Percentiles rank a stretch among this genome's conserved stretches.
phyloP scores from a whole-genome alignment of 2,797 vertebrate genomes.

The Enteromius fasciolatus region DNA sequence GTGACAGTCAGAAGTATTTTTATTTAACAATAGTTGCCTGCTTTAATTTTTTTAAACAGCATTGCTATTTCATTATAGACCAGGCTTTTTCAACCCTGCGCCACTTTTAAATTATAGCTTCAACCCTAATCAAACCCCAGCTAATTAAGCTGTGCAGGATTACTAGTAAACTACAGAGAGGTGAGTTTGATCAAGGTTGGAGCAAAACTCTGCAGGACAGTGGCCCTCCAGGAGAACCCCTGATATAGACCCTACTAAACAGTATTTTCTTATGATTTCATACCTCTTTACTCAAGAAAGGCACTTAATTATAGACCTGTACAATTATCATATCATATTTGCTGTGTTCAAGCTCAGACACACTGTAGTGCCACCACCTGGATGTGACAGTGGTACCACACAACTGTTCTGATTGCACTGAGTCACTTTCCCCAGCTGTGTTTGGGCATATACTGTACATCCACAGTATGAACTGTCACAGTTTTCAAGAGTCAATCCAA shows the following conservation, averaged over 20 bases:
- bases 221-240: too few relatives aligned
- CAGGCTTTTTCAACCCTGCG: too few relatives aligned
- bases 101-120: too few relatives aligned
- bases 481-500: not conserved
- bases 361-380: slow-evolving; percentile 44
- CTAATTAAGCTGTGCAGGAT: too few relatives aligned
- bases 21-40: not conserved
- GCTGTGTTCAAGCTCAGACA: not conserved
- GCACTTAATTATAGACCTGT: slow-evolving; percentile 1
- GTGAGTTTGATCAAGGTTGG: too few relatives aligned
- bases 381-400: slow-evolving; percentile 24
- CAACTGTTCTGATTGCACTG: not conserved
- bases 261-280: slow-evolving; percentile 3
- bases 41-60: not conserved
- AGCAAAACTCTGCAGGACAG: too few relatives aligned
- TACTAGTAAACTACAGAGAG: too few relatives aligned
- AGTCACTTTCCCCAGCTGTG: not conserved
- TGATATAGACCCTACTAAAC: not conserved
- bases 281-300: not conserved
- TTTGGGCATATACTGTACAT: not conserved
- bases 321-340: not conserved
- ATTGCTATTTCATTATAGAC: not conserved
- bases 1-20: not conserved
- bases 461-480: not conserved
- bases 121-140: too few relatives aligned